Evolutionary conservation across 2,888 invertebrate genomes (phyloP).

Genomic region (Linnaemya vulpina): DNA sequence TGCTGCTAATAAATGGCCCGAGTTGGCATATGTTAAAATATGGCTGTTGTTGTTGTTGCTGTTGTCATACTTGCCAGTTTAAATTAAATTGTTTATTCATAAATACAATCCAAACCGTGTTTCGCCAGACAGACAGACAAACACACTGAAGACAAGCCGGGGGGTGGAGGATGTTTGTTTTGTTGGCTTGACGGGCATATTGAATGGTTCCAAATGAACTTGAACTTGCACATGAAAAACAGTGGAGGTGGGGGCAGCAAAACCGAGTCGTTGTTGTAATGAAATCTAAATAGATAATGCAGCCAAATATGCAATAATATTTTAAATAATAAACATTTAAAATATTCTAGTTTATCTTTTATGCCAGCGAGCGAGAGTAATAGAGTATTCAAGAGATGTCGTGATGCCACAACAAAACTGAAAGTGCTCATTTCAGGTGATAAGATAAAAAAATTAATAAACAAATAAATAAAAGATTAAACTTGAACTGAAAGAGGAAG

Average conservation of each 20-base stretch:
- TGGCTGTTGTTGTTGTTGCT: constrained; percentile 26
- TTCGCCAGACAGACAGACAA: constrained; percentile 12
- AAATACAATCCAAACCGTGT: constrained; percentile 60
- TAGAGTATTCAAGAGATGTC: constrained; percentile 12
- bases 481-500: too few species aligned
- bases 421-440: constrained; percentile 28
- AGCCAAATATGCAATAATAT: constrained; percentile 46
- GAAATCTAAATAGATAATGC: constrained; percentile 52
- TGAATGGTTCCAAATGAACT: constrained; percentile 66
- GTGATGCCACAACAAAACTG: constrained; percentile 26
- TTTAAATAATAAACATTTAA: constrained; percentile 28
- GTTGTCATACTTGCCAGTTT: constrained; percentile 48
- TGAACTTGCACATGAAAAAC: constrained; percentile 57
- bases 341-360: constrained; percentile 15
- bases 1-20: constrained; percentile 36
- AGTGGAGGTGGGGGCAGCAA: neutral
- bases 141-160: neutral
- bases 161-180: neutral
- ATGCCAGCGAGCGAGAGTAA: neutral
- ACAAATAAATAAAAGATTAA: neutral
- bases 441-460: neutral
- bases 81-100: constrained; percentile 72
- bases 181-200: constrained; percentile 32
- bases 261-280: constrained; percentile 19
- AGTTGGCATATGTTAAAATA: constrained; percentile 57